Evolutionary conservation across 2,113 vertebrate genomes (phyloP).

Genomic region (Ramphastos sulfuratus): DNA sequence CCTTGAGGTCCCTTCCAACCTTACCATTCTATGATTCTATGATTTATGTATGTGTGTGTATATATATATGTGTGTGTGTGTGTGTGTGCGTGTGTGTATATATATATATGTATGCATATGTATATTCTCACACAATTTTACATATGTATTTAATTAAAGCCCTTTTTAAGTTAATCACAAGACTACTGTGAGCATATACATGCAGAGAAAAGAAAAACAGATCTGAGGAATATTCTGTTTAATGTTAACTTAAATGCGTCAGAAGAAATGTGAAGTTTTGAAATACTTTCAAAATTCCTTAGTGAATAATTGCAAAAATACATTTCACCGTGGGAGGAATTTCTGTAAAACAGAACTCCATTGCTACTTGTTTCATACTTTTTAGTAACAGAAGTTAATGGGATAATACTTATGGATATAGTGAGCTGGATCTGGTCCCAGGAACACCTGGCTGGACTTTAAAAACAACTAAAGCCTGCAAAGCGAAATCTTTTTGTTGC

Average conservation of each 20-base stretch:
- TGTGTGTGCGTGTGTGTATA: neutral
- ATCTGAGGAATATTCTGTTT: neutral
- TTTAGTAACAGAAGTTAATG: neutral
- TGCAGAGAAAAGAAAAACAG: neutral
- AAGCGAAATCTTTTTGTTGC: neutral
- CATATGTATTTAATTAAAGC: neutral
- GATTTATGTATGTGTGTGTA: neutral
- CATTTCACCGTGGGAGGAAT: neutral
- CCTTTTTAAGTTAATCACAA: neutral
- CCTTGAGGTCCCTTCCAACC: too few relatives aligned
- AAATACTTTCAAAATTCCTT: neutral
- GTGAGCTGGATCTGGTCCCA: neutral
- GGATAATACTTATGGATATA: neutral
- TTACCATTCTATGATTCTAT: too few relatives aligned
- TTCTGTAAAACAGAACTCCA: neutral
- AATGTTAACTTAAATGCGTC: neutral
- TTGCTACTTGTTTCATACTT: neutral
- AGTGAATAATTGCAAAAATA: conserved; percentile 1
- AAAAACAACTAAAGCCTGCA: neutral
- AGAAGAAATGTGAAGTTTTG: neutral
- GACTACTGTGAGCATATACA: neutral
- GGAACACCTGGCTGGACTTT: neutral
- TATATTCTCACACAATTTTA: neutral
- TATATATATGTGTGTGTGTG: neutral
- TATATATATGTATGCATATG: neutral